Conservation (phyloP, 2,888 invertebrate species). For the Hyalella azteca region DNA sequence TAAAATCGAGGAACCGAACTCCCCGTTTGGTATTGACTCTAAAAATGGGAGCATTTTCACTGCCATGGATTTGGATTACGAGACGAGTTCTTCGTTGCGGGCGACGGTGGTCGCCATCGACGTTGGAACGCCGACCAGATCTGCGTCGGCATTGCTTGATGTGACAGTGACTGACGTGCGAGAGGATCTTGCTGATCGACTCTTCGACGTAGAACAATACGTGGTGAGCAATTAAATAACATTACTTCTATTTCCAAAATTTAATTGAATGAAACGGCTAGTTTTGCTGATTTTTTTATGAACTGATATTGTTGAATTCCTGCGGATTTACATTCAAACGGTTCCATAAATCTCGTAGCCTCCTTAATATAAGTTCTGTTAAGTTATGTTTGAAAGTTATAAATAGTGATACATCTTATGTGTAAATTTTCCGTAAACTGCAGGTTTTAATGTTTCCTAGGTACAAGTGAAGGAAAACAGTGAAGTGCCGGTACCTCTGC, state of each 20-base stretch:
- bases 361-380: too few relatives aligned
- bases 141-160: conserved; percentile 42
- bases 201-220: conserved; percentile 52
- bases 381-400: too few relatives aligned
- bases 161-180: conserved; percentile 48
- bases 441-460: conserved; percentile 56
- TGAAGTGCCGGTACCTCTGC: conserved; percentile 74
- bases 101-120: conserved; percentile 83
- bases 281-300: too few relatives aligned
- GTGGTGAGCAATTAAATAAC: conserved; percentile 54
- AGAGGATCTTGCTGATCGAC: conserved; percentile 47
- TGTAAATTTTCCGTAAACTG: too few relatives aligned
- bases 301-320: too few relatives aligned
- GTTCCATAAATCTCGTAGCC: too few relatives aligned
- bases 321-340: too few relatives aligned
- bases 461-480: conserved; percentile 83
- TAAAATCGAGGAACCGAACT: conserved; percentile 69
- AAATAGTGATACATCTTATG: too few relatives aligned
- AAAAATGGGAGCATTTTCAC: conserved; percentile 83
- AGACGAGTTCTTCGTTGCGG: conserved; percentile 73
- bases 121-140: conserved; percentile 73
- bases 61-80: conserved; percentile 75
- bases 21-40: conserved; percentile 79
- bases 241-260: too few relatives aligned
- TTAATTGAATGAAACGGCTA: too few relatives aligned